A percentile compares a stretch with the other conserved stretches of the same genome.
Evolutionary conservation across 2,888 invertebrate species (phyloP).

Genomic region (Malacosoma neustria): DNA sequence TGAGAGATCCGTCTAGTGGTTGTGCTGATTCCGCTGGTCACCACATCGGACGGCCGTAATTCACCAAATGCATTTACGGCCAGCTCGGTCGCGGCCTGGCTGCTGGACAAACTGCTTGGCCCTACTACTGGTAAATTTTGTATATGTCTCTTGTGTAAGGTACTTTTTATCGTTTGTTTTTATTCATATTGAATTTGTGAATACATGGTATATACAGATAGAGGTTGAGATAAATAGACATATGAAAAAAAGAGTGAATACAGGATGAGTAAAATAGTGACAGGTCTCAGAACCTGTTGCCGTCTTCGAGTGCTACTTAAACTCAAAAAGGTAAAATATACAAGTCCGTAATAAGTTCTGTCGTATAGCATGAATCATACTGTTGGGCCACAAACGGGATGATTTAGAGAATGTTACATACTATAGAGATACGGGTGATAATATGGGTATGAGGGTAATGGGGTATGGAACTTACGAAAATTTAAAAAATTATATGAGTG

Average conservation of each 20-base stretch:
- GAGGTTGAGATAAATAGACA: not conserved
- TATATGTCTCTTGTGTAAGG: not conserved
- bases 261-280: not conserved
- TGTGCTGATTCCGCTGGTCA: slow-evolving; percentile 39
- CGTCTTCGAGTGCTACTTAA: too few relatives aligned
- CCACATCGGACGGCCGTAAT: slow-evolving; percentile 46
- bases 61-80: slow-evolving; percentile 55
- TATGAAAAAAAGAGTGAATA: not conserved
- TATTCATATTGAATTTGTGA: not conserved
- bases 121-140: slow-evolving; percentile 16
- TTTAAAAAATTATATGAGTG: too few relatives aligned
- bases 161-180: not conserved
- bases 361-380: too few relatives aligned
- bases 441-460: too few relatives aligned
- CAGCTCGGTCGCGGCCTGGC: slow-evolving; percentile 16
- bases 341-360: too few relatives aligned
- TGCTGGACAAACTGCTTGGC: slow-evolving; percentile 18
- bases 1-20: slow-evolving; percentile 24
- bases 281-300: too few relatives aligned
- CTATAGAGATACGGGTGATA: too few relatives aligned
- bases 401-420: too few relatives aligned
- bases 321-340: too few relatives aligned
- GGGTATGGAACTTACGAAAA: too few relatives aligned
- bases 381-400: too few relatives aligned
- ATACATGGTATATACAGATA: not conserved